Conservation (phyloP, 2,888 invertebrate genomes). For the Tholera decimalis region DNA sequence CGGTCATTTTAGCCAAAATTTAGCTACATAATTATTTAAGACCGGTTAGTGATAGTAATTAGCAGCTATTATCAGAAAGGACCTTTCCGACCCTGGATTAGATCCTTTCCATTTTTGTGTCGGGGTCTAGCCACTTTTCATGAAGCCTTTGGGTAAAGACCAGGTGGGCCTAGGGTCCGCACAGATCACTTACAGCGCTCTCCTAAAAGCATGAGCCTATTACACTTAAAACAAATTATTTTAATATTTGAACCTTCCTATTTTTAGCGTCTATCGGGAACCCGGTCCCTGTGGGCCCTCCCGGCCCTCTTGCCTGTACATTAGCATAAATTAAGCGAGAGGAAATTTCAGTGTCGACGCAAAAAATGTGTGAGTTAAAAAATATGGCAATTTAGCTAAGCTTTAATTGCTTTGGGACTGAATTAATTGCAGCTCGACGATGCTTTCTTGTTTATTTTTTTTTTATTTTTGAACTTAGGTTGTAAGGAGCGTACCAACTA, state of each 20-base stretch:
- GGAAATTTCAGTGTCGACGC: conserved; percentile 66
- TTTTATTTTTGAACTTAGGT: conserved; percentile 35
- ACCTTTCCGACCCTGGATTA: no score
- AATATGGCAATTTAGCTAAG: conserved; percentile 68
- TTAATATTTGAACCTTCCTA: conserved; percentile 29
- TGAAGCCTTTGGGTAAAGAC: not conserved
- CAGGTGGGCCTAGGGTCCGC: conserved; percentile 31
- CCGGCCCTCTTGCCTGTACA: conserved; percentile 42
- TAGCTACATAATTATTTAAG: not conserved
- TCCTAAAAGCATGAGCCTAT: conserved; percentile 38
- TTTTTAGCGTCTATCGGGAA: conserved; percentile 50
- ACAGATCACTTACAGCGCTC: not conserved
- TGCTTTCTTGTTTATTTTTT: conserved; percentile 53
- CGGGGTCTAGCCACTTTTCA: conserved; percentile 11
- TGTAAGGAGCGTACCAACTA: conserved; percentile 21
- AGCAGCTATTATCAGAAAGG: not conserved
- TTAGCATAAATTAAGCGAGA: conserved; percentile 66
- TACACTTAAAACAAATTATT: conserved; percentile 36
- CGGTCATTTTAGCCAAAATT: not conserved
- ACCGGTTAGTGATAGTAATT: not conserved
- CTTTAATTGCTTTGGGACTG: conserved; percentile 66
- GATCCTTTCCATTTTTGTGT: not conserved
- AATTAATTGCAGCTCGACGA: conserved; percentile 61
- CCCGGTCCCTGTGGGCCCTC: conserved; percentile 29
- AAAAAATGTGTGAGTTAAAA: conserved; percentile 69